Evolutionary conservation across 2,797 vertebrate species (phyloP), one percentile per base, ranked within the genome.

Genomic region (Manis javanica): DNA sequence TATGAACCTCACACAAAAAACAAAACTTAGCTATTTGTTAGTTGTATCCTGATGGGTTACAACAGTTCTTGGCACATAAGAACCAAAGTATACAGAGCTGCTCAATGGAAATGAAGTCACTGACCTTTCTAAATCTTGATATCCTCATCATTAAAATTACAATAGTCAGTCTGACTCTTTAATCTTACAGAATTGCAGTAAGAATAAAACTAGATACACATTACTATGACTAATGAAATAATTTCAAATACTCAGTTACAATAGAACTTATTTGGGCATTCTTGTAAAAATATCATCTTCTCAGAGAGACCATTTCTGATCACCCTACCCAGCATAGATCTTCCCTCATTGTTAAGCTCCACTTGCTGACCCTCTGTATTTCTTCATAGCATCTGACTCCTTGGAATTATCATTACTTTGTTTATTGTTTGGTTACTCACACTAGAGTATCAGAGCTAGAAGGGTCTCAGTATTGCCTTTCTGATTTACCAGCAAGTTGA

Each of bases 271-370:
- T 68, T 68, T 55, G 10, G 13, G 11, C 6, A 57, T 34, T 82
- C 21, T 88, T 18, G 34, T 26, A 9, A 86, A 86, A 83, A 91
- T 78, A 53, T 7, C 5, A 1, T 23, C 46, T 88, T 88, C 29
- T 51, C 37, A 29, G 42, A 79, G 24, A 85, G 19, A 53, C 12
- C 4, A 7, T 34, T 82, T 37, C 1, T 72, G n/a, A 31, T 6
- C 3, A 1, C 12, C 7, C 1, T 66, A 16, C 0, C 23, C 26
- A n/a, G n/a, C 6, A 8, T 1, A 46, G 5, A 26, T 24, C 15
- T 42, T 5, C n/a, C 34, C 8, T 57, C 11, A 24, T 18, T 69
- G 7, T 24, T 42, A 23, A 68, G 14, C 3, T 15, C 9, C 7
- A 23, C 3, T 31, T n/a, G 11, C 11, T 72, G 10, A 7, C 0